Conservation (phyloP, 2,113 vertebrate species). For the Lipotes vexillifer region DNA sequence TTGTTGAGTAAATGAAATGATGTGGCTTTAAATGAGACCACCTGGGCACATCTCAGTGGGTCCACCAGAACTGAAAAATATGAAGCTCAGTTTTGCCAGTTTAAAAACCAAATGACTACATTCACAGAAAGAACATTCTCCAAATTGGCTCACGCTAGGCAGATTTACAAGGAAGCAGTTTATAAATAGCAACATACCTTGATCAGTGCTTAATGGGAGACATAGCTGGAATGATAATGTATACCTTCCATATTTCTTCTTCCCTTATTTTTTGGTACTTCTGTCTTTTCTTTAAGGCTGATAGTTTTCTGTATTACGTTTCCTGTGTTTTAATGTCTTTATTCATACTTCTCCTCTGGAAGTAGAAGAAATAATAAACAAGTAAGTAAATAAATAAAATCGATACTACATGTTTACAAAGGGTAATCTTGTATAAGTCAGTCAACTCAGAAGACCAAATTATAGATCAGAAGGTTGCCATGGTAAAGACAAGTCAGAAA, state of each 20-base stretch:
- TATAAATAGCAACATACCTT: conserved; percentile 5
- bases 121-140: not conserved
- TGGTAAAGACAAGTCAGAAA: conserved; percentile 29
- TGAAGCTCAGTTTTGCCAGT: not conserved
- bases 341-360: not conserved
- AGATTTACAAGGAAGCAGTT: conserved; percentile 31
- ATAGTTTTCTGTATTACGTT: not conserved
- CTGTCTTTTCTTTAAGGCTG: conserved; percentile 1
- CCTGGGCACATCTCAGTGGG: not conserved
- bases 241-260: not conserved
- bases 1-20: not conserved
- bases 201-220: not conserved
- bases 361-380: not conserved
- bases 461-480: conserved; percentile 28
- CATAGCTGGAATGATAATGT: not conserved
- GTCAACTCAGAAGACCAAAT: conserved; percentile 31
- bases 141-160: not conserved
- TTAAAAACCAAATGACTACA: not conserved
- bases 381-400: conserved; percentile 44
- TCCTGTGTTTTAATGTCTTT: conserved; percentile 26
- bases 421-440: not conserved
- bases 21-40: not conserved
- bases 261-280: not conserved
- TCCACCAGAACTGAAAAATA: not conserved
- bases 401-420: not conserved